Evolutionary conservation across 30 jellyfish, hydroid and myxozoan species (phyloP), one percentile per base, ranked within the genome.

Genomic region (Aurelia sp.): DNA sequence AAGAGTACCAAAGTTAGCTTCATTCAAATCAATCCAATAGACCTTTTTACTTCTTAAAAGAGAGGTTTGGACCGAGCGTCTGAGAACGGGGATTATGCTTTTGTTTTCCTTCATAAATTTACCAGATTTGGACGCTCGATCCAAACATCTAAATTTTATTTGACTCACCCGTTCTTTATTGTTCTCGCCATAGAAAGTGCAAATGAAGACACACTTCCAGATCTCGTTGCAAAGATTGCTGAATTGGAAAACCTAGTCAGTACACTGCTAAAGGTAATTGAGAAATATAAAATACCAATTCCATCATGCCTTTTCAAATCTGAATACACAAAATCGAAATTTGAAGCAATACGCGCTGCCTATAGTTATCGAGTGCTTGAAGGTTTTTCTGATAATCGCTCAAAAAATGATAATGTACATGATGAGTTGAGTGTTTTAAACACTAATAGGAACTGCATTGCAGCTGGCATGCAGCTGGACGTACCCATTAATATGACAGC

Each of bases 171-270:
- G 68, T 1, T 59, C 68, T 21, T 61, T 22, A 9, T 61, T 19
- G 6, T 53, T n/a, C 6, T 7, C 3, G 51, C 67, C 58, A 8
- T 30, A 82, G 92, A 44, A 18, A 19, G 85, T 16, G 57, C 70
- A 12, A 35, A 55, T 30, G 79, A 37, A 59, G 37, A 64, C 7
- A 66, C 75, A 10, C 22, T 77, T 58, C 84, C 90, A 71, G 91
- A 87, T 55, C 91, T 87, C 27, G 91, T 87, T 11, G 52, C 58
- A 23, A 76, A 87, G 66, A 50, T 87, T 1, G 85, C 89, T 31
- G 96, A 87, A 50, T 66, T 87, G 61, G 96, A 87, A 57, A 87
- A 87, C 53, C 79, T 87, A 6, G 91, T 87, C 37, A 71, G 70
- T 60, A 58, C 73, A 3, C 82, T 87, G 11, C 31, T 87, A 30